Evolutionary conservation across 2,113 vertebrate species (phyloP), one percentile per base, ranked within the genome.

Genomic region (Ctenodactylus gundi): DNA sequence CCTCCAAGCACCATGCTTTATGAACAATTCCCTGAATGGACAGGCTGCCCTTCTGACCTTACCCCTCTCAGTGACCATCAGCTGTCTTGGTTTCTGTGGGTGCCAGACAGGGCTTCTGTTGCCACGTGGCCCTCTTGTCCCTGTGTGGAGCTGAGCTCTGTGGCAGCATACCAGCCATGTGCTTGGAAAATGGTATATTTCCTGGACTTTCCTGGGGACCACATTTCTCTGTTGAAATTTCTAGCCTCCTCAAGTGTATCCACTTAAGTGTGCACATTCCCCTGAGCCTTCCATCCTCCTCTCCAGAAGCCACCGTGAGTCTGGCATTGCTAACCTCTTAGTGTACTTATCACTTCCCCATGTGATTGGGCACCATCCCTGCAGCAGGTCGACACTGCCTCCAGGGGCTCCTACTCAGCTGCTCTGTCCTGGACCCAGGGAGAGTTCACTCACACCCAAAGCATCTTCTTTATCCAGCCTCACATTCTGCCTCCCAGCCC

Each of bases 271-370:
- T 8, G 13, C 13, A 10, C 58, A 10, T 53, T 60, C 31, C 17
- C 58, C 58, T 36, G 81, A 81, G 51, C 18, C 51, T n/a, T 21
- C 17, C 25, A 4, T 29, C 21, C 27, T 65, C 5, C 36, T n/a
- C 27, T 39, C 23, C 14, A 9, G 31, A 36, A 0, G 6, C 44
- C 18, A 1, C 2, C 5, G 41, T 21, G 53, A 2, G 12, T 39
- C 58, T 57, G 11, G 51, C 49, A 5, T n/a, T 44, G 18, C 44
- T 27, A 6, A 9, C 44, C 53, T 11, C 67, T 25, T 18, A 20
- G 57, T 0, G 11, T 31, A 17, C 21, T 25, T n/a, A 10, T 18
- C 27, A 0, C 20, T 57, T 49, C 27, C 8, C 51, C 20, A 7
- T 44, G 41, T 5, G 25, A 27, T 29, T 25, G 23, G 82, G 31